Evolutionary conservation across 2,797 vertebrate species (phyloP).

Genomic region (Orestias chungarensis): DNA sequence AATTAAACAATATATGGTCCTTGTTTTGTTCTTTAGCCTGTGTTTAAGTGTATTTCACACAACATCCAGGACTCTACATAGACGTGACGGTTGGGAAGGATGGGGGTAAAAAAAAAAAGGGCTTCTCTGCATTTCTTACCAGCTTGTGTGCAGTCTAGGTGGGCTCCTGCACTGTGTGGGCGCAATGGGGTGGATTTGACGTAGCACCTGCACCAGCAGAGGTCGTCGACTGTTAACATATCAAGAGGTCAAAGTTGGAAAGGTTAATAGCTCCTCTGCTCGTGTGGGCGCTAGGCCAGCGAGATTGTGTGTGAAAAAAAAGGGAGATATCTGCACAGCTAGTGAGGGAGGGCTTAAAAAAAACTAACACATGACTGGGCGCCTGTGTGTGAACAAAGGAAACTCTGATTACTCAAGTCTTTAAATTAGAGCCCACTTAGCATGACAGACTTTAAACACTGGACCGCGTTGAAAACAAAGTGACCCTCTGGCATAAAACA

Average conservation of each 20-base stretch:
- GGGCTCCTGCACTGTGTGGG: constrained; percentile 80
- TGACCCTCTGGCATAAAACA: constrained; percentile 37
- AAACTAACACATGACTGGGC: constrained; percentile 39
- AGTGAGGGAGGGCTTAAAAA: constrained; percentile 26
- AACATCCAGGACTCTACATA: neutral
- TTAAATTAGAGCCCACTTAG: constrained; percentile 10
- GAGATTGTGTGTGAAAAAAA: constrained; percentile 58
- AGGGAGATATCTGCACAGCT: constrained; percentile 42
- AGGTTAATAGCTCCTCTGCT: constrained; percentile 85
- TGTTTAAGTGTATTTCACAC: neutral
- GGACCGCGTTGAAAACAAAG: constrained; percentile 22
- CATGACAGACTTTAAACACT: neutral
- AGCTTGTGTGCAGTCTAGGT: constrained; percentile 80
- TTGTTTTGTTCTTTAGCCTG: neutral
- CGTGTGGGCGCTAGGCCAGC: constrained; percentile 81
- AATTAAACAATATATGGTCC: neutral
- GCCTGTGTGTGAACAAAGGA: constrained; percentile 45
- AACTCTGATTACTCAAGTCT: constrained; percentile 10
- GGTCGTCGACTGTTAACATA: constrained; percentile 86
- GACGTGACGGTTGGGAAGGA: constrained; percentile 10
- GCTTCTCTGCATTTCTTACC: constrained; percentile 70
- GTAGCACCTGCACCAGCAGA: constrained; percentile 87
- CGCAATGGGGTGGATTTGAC: constrained; percentile 81
- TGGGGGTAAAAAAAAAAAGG: constrained; percentile 22
- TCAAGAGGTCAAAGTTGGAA: constrained; percentile 82